Conservation (phyloP, 2,113 vertebrate genomes). For the Micronycteris hirsuta region DNA sequence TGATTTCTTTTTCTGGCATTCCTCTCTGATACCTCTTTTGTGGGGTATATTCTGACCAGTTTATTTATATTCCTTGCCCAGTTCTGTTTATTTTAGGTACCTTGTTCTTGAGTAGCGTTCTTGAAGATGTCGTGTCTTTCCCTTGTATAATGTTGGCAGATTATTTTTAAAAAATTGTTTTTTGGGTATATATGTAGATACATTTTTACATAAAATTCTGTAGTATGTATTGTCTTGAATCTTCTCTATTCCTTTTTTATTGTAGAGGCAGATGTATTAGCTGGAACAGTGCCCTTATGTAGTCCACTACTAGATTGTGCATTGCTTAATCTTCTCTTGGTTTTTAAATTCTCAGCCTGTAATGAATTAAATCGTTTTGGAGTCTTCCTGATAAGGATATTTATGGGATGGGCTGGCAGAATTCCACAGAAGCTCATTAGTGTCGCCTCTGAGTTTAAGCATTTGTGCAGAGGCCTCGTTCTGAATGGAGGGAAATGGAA, state of each 20-base stretch:
- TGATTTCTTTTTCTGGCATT: background rate
- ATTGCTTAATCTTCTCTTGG: conserved; percentile 47
- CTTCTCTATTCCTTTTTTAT: conserved; percentile 8
- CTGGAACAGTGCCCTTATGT: conserved; percentile 28
- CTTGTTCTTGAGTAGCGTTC: background rate
- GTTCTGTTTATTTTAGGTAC: background rate
- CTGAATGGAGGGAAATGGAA: conserved; percentile 16
- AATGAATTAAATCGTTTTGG: conserved; percentile 60
- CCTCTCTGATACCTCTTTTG: background rate
- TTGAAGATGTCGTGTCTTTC: background rate
- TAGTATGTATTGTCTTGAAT: background rate
- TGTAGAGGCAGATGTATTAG: background rate
- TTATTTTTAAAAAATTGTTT: background rate
- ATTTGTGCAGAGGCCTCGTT: background rate
- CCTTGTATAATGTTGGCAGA: background rate
- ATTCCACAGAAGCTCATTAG: conserved; percentile 25
- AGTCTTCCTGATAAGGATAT: conserved; percentile 55
- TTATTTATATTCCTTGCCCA: background rate
- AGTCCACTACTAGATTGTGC: conserved; percentile 4
- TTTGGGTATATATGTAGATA: background rate
- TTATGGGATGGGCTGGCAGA: conserved; percentile 54
- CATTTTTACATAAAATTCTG: background rate
- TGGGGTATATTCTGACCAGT: background rate
- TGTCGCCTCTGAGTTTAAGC: conserved; percentile 28
- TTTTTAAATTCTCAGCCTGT: conserved; percentile 44